Percentiles rank a stretch among this genome's conserved stretches.
phyloP scores from a whole-genome alignment of 2,888 invertebrate species.

The Incurvaria masculella region DNA sequence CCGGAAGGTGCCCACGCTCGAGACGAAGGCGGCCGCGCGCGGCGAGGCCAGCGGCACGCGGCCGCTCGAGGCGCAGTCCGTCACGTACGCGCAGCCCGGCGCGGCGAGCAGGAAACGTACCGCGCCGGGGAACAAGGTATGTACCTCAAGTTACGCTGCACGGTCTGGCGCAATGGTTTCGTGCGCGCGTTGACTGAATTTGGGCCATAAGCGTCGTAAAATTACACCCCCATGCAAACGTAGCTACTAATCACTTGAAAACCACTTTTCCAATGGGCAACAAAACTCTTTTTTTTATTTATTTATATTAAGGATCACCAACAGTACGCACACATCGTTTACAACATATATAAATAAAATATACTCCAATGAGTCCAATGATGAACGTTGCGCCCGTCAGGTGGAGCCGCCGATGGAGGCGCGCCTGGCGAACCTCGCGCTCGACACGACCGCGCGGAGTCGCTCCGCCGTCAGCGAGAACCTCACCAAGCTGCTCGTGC shows the following conservation, averaged over 20 bases:
- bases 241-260: neutral
- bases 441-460: slow-evolving; percentile 52
- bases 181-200: too few relatives aligned
- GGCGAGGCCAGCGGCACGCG: slow-evolving; percentile 26
- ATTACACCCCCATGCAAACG: neutral
- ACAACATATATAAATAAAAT: too few relatives aligned
- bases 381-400: slow-evolving; percentile 21
- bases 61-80: slow-evolving; percentile 20
- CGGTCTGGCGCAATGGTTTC: too few relatives aligned
- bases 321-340: too few relatives aligned
- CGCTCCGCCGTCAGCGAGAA: slow-evolving; percentile 59
- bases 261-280: neutral
- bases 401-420: slow-evolving; percentile 79
- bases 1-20: slow-evolving; percentile 23
- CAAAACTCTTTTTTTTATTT: too few relatives aligned
- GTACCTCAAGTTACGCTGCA: too few relatives aligned
- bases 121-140: slow-evolving; percentile 33
- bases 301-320: too few relatives aligned
- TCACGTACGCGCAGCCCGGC: slow-evolving; percentile 39
- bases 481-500: slow-evolving; percentile 76
- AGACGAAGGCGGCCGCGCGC: slow-evolving; percentile 23
- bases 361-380: too few relatives aligned
- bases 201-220: neutral
- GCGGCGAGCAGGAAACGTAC: slow-evolving; percentile 39
- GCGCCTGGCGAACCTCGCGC: slow-evolving; percentile 73